Conservation (phyloP, 64 coral and sea anemone species). For the Actinia tenebrosa region DNA sequence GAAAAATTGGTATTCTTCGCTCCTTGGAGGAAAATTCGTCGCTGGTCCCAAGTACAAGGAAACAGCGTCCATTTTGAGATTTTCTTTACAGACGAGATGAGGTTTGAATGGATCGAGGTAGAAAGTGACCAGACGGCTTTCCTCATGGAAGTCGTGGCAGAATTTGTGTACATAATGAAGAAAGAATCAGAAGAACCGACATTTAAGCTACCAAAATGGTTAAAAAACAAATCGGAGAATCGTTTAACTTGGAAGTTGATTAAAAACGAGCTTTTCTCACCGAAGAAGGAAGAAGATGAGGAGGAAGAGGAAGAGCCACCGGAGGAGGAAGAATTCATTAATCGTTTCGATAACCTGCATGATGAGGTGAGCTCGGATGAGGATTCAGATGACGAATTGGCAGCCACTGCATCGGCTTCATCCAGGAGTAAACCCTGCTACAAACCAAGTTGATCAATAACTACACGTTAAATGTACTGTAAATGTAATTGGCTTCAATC, state of each 20-base stretch:
- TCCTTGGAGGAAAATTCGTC: constrained; percentile 84
- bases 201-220: constrained; percentile 15
- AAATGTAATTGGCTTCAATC: too few species aligned
- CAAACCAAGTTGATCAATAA: not conserved
- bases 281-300: constrained; percentile 6
- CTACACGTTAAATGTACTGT: too few species aligned
- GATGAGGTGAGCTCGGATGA: constrained; percentile 49
- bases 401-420: not conserved
- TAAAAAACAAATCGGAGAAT: not conserved
- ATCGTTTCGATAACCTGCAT: constrained; percentile 49
- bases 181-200: constrained; percentile 59
- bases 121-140: constrained; percentile 64
- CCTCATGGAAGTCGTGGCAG: constrained; percentile 72
- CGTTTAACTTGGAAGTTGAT: constrained; percentile 60
- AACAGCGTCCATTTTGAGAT: constrained; percentile 89
- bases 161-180: constrained; percentile 62
- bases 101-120: constrained; percentile 82
- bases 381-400: constrained; percentile 22
- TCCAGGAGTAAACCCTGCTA: not conserved
- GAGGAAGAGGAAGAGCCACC: constrained; percentile 18
- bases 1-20: constrained; percentile 70
- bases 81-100: constrained; percentile 74
- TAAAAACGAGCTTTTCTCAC: constrained; percentile 54
- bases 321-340: constrained; percentile 22
- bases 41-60: constrained; percentile 83